Base-by-base conservation (phyloP, 2,797 vertebrate genomes). In the Parauchenoglanis ngamensis region DNA sequence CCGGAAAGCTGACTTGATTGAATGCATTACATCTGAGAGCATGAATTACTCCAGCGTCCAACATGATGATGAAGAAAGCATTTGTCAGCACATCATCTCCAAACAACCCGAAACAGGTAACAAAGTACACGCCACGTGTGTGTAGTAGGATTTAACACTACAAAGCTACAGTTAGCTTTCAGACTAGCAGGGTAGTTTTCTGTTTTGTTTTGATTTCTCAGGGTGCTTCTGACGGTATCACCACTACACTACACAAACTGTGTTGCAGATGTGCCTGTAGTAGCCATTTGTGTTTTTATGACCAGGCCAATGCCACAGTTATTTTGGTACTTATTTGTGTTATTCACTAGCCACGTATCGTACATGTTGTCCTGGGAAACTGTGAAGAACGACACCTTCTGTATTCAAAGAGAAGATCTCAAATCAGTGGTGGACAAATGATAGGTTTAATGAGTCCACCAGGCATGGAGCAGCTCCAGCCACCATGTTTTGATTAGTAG, bases 191-290 rank as follows among this genome's bases (percentile, higher is more conserved):
- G 25, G 11, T 23, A 12, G 21, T 17, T 76, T 28, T 77, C 25
- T 76, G 54, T 28, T 56, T 57, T 21, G 17, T 78, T n/a, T 78
- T 56, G 17, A 78, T 78, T 78, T 78, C 52, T 78, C 76, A 57
- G 76, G 54, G 56, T 25, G 23, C 6, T 25, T 61, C 78, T 13
- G 31, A 61, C 2, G 4, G 40, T 67, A 67, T 83, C 44, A 21
- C 17, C 44, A 67, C 44, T 52, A 49, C 52, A 67, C 61, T 40
- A 40, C 40, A 40, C 40, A 40, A 65, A 8, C 25, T 67, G 21
- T 7, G 44, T 28, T 67, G 79, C 15, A 65, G 40, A 82, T 49
- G 40, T 46, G 40, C 59, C 78, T 59, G 28, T 57, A 79, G 56
- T 79, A 57, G 40, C 28, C 40, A 63, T 40, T 63, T 59, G 56